These are phyloP conservation scores for Drosophila pectinifera DNA, from an alignment of 1,140 invertebrate species.

Conservation along the genomic window DNA sequence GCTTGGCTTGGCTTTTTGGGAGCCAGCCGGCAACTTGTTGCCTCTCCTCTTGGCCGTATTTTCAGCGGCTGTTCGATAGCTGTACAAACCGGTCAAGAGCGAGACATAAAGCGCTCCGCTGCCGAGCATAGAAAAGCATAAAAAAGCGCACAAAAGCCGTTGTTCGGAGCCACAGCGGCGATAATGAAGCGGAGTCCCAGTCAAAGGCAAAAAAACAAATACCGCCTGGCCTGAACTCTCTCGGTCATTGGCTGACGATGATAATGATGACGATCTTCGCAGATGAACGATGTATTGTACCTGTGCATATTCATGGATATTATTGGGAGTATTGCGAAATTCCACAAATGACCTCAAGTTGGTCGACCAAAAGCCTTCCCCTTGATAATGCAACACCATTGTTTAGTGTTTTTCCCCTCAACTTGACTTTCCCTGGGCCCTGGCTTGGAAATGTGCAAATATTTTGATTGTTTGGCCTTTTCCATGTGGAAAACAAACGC, in stretches of 20 bases:
- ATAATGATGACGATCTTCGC: constrained; percentile 7
- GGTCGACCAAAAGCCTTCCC: constrained; percentile 54
- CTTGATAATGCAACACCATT: constrained; percentile 57
- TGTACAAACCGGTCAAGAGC: constrained; percentile 82
- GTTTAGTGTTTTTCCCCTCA: constrained; percentile 42
- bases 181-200: constrained; percentile 30
- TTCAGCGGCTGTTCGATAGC: constrained; percentile 47
- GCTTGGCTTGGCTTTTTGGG: constrained; percentile 25
- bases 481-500: constrained; percentile 41
- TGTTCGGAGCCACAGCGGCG: constrained; percentile 28
- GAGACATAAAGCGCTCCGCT: constrained; percentile 60
- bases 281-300: constrained; percentile 33
- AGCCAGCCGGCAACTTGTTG: constrained; percentile 58
- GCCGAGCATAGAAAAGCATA: constrained; percentile 23
- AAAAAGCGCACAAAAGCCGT: constrained; percentile 60
- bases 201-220: constrained; percentile 23
- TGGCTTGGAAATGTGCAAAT: constrained; percentile 55
- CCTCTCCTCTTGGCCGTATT: constrained; percentile 24
- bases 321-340: constrained; percentile 53
- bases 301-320: constrained; percentile 42
- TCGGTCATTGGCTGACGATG: constrained; percentile 58
- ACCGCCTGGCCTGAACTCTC: constrained; percentile 40
- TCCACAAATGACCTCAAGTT: constrained; percentile 56
- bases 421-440: constrained; percentile 18
- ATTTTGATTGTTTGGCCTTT: constrained; percentile 64